Evolutionary conservation across 2,797 vertebrate species (phyloP), one percentile per base, ranked within the genome.

Genomic region (Coregonus suidteri): DNA sequence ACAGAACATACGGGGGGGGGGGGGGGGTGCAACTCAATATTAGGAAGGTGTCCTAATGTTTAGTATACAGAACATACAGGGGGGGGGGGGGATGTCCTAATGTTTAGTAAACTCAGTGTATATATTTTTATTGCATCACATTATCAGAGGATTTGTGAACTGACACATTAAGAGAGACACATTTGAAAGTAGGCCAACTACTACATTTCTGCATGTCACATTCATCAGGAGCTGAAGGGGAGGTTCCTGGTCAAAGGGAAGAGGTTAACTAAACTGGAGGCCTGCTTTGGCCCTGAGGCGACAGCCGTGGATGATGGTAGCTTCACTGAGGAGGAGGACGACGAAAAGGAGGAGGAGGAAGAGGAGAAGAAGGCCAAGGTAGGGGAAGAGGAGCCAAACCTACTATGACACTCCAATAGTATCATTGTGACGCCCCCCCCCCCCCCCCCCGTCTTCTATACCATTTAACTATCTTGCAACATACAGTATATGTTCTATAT

Each of bases 181-280:
- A 11, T 64, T 64, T 9, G 1, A 15, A n/a, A 53, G 14, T 53
- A 3, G 52, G 52, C 52, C 4, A 34, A 34, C 31, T 53, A 53
- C 52, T 14, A 0, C 71, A 35, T 51, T n/a, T 67, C 0, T 18
- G 70, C 64, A 51, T 71, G 2, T 3, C 1, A 9, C 56, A 30
- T 71, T 16, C 20, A 14, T 9, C 77, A 99, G 98, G 96, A 97
- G 88, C 88, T 99, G 64, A 99, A 96, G 86, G 93, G 96, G n/a
- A 97, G 95, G 89, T 94, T 99, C 87, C 84, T 99, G 74, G 91
- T 99, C 82, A 99, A 99, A 92, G 97, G 96, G 47, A 99, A 99
- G 89, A 93, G 96, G 74, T 85, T 98, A 52, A 96, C 96, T 82
- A 96, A 95, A 70, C 92, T 97, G 56, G 93, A 97, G 77, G 90